These are phyloP conservation scores for Allophyes oxyacanthae DNA, from an alignment of 2,888 invertebrate species.

Conservation along the genomic window DNA sequence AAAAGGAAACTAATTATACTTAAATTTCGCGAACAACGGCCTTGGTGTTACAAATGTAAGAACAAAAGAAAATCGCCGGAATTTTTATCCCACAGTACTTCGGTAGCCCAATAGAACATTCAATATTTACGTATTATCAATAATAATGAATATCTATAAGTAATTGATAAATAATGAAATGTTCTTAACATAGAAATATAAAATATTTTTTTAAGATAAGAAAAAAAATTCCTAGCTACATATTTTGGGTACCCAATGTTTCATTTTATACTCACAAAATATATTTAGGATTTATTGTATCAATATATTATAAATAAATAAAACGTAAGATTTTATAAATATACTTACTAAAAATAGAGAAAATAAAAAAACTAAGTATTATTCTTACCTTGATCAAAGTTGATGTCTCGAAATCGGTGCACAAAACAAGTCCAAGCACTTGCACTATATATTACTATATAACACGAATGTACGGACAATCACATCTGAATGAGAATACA, in stretches of 20 bases:
- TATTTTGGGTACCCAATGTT: too few relatives aligned
- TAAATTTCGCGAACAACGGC: constrained; percentile 30
- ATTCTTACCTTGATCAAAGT: constrained; percentile 57
- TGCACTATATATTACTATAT: constrained; percentile 64
- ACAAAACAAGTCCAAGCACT: constrained; percentile 68
- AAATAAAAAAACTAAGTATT: constrained; percentile 1
- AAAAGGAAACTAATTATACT: constrained; percentile 49
- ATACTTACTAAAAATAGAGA: neutral
- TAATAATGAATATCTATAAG: too few relatives aligned
- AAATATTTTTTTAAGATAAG: too few relatives aligned
- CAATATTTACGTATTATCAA: too few relatives aligned
- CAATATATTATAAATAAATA: too few relatives aligned
- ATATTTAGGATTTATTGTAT: too few relatives aligned
- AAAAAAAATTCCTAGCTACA: too few relatives aligned
- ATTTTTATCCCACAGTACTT: constrained; percentile 16
- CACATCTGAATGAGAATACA: constrained; percentile 73
- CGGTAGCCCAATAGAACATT: constrained; percentile 7
- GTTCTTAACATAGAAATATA: too few relatives aligned
- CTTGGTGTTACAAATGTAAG: constrained; percentile 41
- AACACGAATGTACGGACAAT: constrained; percentile 69
- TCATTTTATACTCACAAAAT: too few relatives aligned
- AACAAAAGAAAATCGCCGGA: constrained; percentile 44
- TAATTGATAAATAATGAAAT: too few relatives aligned
- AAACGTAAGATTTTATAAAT: too few relatives aligned
- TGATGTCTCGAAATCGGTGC: constrained; percentile 46